phyloP scores from a whole-genome alignment of 2,113 vertebrate genomes.

The Carassius carassius region DNA sequence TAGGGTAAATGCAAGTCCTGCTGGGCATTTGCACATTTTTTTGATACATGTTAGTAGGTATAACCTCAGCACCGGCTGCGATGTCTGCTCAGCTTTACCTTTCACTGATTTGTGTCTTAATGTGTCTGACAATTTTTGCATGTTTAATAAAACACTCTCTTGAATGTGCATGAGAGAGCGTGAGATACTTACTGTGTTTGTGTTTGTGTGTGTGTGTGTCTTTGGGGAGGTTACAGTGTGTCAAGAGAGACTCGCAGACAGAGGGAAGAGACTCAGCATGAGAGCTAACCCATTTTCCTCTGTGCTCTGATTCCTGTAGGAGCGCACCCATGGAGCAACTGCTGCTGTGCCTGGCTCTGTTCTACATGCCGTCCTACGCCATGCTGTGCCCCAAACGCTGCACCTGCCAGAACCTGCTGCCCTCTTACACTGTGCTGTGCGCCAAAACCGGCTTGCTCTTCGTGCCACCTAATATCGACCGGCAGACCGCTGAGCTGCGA shows the following conservation, averaged over 20 bases:
- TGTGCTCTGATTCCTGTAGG: constrained; percentile 53
- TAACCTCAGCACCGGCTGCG: background rate
- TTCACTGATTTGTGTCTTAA: background rate
- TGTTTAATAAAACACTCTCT: constrained; percentile 6
- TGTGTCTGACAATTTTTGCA: background rate
- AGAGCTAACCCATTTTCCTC: constrained; percentile 45
- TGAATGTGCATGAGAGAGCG: background rate
- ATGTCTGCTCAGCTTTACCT: background rate
- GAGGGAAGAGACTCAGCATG: constrained; percentile 23
- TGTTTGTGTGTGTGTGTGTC: background rate
- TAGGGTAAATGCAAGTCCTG: background rate
- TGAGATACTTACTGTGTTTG: background rate
- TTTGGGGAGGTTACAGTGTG: background rate
- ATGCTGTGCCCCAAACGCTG: constrained; percentile 83
- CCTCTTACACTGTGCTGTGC: constrained; percentile 82
- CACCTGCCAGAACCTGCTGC: constrained; percentile 83
- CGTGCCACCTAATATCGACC: constrained; percentile 81
- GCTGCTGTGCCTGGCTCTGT: constrained; percentile 60
- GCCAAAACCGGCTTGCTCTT: constrained; percentile 84
- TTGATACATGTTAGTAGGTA: background rate
- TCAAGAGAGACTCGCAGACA: constrained; percentile 1
- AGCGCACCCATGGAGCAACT: constrained; percentile 61
- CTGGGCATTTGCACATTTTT: background rate
- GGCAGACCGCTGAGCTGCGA: constrained; percentile 80
- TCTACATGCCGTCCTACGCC: constrained; percentile 57